A percentile compares a stretch with the other conserved stretches of the same genome.
Evolutionary conservation across 2,888 invertebrate species (phyloP).

Genomic region (Meteorus colon): DNA sequence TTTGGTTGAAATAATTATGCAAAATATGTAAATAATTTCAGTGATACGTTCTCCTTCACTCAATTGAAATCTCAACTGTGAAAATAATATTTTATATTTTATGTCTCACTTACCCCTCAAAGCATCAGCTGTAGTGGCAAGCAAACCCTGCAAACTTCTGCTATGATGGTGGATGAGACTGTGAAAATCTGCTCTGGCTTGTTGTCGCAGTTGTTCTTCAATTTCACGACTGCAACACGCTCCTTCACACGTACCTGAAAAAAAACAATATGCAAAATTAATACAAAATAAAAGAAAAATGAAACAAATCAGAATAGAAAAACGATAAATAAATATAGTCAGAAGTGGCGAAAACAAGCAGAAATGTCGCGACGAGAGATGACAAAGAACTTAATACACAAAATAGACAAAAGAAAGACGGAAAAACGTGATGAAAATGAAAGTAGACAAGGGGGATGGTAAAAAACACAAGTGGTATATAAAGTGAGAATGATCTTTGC

Average conservation of each 20-base stretch:
- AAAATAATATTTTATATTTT: not conserved
- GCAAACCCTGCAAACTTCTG: slow-evolving; percentile 83
- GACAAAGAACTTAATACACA: slow-evolving; percentile 9
- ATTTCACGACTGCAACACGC: slow-evolving; percentile 81
- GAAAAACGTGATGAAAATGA: not conserved
- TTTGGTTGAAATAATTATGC: no score
- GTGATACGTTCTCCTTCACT: no score
- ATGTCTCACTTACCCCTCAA: slow-evolving; percentile 80
- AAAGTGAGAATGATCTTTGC: slow-evolving; percentile 31
- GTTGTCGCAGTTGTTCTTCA: slow-evolving; percentile 78
- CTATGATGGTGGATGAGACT: slow-evolving; percentile 82
- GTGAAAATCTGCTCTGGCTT: slow-evolving; percentile 80
- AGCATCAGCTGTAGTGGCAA: slow-evolving; percentile 82
- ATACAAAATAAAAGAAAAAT: slow-evolving; percentile 14
- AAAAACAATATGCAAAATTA: slow-evolving; percentile 37
- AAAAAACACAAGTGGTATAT: not conserved
- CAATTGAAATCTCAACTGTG: not conserved
- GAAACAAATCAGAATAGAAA: not conserved
- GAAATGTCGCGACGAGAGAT: not conserved
- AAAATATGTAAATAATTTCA: no score
- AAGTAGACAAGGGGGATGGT: not conserved
- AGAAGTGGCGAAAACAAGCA: slow-evolving; percentile 4
- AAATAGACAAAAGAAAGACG: not conserved
- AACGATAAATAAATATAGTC: slow-evolving; percentile 5
- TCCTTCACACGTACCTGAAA: slow-evolving; percentile 78